Percentiles rank a stretch among this genome's conserved stretches.
Evolutionary conservation across 2,113 vertebrate genomes (phyloP).

Genomic region (Chrysochloris asiatica): DNA sequence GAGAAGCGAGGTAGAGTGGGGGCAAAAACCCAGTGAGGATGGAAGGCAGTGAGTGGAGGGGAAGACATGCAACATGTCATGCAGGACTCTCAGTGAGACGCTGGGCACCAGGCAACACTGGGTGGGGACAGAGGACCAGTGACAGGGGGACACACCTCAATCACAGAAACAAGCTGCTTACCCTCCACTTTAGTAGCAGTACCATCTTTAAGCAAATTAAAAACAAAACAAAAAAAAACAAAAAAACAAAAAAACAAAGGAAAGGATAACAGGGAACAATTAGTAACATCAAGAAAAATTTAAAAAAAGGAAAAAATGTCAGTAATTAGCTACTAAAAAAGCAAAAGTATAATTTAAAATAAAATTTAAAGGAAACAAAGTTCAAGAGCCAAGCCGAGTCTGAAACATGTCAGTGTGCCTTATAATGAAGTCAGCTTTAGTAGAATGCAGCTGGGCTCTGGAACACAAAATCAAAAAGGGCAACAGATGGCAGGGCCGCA

Average conservation of each 20-base stretch:
- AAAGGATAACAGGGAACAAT: slow-evolving; percentile 90
- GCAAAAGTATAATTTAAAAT: slow-evolving; percentile 72
- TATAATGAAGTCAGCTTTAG: slow-evolving; percentile 8
- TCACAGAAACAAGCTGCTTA: slow-evolving; percentile 92
- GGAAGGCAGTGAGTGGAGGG: slow-evolving; percentile 74
- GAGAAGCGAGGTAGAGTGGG: slow-evolving; percentile 52
- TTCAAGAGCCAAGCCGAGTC: slow-evolving; percentile 74
- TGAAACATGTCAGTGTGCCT: slow-evolving; percentile 33
- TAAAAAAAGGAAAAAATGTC: slow-evolving; percentile 83
- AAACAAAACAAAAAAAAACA: no score
- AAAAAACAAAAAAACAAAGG: slow-evolving; percentile 88
- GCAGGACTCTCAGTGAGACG: slow-evolving; percentile 87
- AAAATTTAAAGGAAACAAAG: slow-evolving; percentile 65
- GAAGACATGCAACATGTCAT: slow-evolving; percentile 91
- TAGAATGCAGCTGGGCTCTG: background rate
- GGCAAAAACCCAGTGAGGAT: slow-evolving; percentile 69
- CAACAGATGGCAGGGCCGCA: background rate
- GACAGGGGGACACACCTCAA: slow-evolving; percentile 84
- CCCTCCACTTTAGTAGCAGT: slow-evolving; percentile 95
- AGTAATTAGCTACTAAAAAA: slow-evolving; percentile 83
- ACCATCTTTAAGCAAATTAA: slow-evolving; percentile 97
- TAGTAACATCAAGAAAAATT: slow-evolving; percentile 84
- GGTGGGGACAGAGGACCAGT: slow-evolving; percentile 82
- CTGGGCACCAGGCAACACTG: slow-evolving; percentile 84
- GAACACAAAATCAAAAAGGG: background rate